These are phyloP conservation scores for Paraplagusia blochii DNA, from an alignment of 2,113 vertebrate species.

Conservation along the genomic window DNA sequence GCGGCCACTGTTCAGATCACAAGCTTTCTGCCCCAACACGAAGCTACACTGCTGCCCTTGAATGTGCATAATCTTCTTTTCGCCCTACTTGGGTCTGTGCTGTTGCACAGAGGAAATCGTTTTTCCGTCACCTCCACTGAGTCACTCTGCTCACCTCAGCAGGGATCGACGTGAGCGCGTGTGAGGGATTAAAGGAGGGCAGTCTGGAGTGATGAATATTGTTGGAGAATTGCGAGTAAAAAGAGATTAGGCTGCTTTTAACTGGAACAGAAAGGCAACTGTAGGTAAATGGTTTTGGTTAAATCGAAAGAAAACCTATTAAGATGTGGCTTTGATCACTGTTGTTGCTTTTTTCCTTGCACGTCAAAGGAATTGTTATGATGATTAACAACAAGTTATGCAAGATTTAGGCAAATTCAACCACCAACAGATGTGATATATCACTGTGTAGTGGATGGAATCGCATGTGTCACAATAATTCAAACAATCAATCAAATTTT, in stretches of 20 bases:
- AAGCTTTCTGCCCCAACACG: constrained; percentile 29
- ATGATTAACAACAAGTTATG: no score
- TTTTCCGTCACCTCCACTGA: constrained; percentile 54
- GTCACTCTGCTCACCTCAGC: constrained; percentile 58
- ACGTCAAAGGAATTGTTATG: no score
- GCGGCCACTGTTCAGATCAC: constrained; percentile 39
- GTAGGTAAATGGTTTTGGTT: constrained; percentile 8
- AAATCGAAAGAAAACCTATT: constrained; percentile 9
- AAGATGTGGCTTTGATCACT: neutral
- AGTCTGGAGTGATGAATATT: constrained; percentile 40
- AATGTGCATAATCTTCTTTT: constrained; percentile 62
- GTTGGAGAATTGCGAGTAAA: constrained; percentile 41
- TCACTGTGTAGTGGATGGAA: no score
- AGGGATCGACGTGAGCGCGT: constrained; percentile 12
- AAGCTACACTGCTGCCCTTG: constrained; percentile 50
- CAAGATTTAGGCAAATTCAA: no score
- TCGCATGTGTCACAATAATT: no score
- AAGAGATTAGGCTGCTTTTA: constrained; percentile 43
- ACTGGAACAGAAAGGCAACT: constrained; percentile 17
- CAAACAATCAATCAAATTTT: no score
- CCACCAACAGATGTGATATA: no score
- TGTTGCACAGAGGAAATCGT: constrained; percentile 32
- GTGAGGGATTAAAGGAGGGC: constrained; percentile 8
- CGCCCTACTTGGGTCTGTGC: constrained; percentile 48
- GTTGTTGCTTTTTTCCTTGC: no score